Conservation (phyloP, 35 echinoderm and acorn worm species). For the Hemicentrotus pulcherrimus region DNA sequence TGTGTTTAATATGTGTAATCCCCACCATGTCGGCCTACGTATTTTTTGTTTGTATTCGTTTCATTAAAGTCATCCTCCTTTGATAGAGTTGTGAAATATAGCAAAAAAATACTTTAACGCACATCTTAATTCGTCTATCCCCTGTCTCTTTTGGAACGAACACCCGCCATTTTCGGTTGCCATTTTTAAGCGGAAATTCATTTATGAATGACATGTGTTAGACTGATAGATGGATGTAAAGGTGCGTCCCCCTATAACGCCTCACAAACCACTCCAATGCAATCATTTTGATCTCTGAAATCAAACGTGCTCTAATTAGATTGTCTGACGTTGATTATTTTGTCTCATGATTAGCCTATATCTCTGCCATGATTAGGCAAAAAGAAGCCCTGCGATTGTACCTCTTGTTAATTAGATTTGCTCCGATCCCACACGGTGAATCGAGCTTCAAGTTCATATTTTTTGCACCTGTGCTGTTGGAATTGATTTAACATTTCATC, state of each 20-base stretch:
- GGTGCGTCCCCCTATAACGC: slow-evolving; percentile 34
- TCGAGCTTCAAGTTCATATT: neutral
- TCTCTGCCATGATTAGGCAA: slow-evolving; percentile 31
- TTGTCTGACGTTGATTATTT: slow-evolving; percentile 29
- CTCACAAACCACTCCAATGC: neutral
- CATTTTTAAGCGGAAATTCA: neutral
- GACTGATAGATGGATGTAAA: neutral
- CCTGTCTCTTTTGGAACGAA: neutral
- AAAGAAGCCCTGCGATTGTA: slow-evolving; percentile 17
- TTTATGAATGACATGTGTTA: slow-evolving; percentile 35
- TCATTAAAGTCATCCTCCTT: too few relatives aligned
- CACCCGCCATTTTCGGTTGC: neutral
- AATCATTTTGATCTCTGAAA: neutral
- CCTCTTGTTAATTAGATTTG: neutral
- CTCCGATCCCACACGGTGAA: neutral
- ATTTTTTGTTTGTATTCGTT: too few relatives aligned
- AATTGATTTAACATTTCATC: slow-evolving; percentile 14
- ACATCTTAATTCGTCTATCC: too few relatives aligned
- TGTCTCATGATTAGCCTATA: slow-evolving; percentile 40
- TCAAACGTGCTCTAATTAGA: slow-evolving; percentile 41
- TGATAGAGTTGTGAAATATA: too few relatives aligned
- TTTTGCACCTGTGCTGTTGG: slow-evolving; percentile 9
- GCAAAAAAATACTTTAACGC: too few relatives aligned
- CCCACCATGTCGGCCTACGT: too few relatives aligned
- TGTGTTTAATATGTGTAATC: too few relatives aligned